Conservation (phyloP, 1,140 invertebrate genomes). For the Euborellia annulipes region DNA sequence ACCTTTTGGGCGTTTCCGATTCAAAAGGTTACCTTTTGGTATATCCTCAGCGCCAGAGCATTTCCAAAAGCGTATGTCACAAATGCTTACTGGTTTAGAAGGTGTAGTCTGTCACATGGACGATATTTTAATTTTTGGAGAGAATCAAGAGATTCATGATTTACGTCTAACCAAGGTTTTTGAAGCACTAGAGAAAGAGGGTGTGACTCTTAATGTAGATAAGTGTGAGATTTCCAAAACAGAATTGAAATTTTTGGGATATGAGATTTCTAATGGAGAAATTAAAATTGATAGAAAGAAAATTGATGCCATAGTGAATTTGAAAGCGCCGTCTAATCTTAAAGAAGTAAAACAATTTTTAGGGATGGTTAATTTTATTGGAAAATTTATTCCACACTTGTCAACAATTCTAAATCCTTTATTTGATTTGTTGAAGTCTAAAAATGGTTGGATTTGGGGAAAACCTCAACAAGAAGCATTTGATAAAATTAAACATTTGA, state of each 20-base stretch:
- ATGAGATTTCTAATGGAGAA: constrained; percentile 19
- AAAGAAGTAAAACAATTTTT: constrained; percentile 23
- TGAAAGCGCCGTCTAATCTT: constrained; percentile 16
- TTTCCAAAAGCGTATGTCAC: background rate
- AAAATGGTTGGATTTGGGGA: background rate
- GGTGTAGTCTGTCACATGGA: background rate
- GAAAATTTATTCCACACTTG: constrained; percentile 19
- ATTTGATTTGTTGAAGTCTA: too few species aligned
- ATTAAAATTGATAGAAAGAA: constrained; percentile 18
- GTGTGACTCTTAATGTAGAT: constrained; percentile 9
- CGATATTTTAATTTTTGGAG: constrained; percentile 4
- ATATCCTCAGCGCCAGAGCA: constrained; percentile 9
- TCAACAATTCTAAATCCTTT: constrained; percentile 24
- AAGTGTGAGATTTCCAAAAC: constrained; percentile 8
- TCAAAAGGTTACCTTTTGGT: constrained; percentile 13
- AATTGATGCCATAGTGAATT: constrained; percentile 19
- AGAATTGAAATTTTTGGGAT: constrained; percentile 20
- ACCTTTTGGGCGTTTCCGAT: constrained; percentile 15
- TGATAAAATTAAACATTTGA: background rate
- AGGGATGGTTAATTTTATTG: constrained; percentile 11
- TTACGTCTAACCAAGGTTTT: background rate
- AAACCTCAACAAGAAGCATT: background rate
- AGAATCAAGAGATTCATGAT: constrained; percentile 2
- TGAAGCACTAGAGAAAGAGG: constrained; percentile 9
- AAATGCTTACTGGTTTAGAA: background rate